Evolutionary conservation across 2,888 invertebrate species (phyloP).

Genomic region (Neocrepidodera transversa): DNA sequence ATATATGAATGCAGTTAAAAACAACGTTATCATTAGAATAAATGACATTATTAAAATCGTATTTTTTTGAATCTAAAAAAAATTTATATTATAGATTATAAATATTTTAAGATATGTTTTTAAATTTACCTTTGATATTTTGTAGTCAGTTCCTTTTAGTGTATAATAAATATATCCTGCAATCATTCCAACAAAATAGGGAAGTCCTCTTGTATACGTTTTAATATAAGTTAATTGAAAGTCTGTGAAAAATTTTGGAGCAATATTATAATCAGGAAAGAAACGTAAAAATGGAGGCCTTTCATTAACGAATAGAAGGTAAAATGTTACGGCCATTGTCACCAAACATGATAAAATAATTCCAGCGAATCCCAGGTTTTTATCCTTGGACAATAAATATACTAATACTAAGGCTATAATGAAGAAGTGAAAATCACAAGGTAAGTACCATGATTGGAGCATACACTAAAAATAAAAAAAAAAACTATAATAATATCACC

Average conservation of each 20-base stretch:
- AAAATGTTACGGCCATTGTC: slow-evolving; percentile 62
- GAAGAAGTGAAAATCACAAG: slow-evolving; percentile 75
- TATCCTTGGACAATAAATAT: slow-evolving; percentile 59
- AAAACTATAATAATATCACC: too few relatives aligned
- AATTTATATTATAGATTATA: too few relatives aligned
- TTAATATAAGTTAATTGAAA: slow-evolving; percentile 66
- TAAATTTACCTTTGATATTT: slow-evolving; percentile 55
- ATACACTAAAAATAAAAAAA: slow-evolving; percentile 65
- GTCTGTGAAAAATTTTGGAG: slow-evolving; percentile 62
- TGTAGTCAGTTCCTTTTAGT: slow-evolving; percentile 46
- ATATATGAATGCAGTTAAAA: slow-evolving; percentile 62
- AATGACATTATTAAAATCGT: slow-evolving; percentile 47
- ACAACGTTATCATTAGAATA: slow-evolving; percentile 57
- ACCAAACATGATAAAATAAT: slow-evolving; percentile 55
- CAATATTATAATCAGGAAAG: slow-evolving; percentile 64
- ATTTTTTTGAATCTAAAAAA: too few relatives aligned
- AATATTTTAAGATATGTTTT: too few relatives aligned
- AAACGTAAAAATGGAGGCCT: slow-evolving; percentile 65
- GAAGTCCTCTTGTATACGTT: slow-evolving; percentile 66
- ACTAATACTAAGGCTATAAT: slow-evolving; percentile 63
- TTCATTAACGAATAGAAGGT: slow-evolving; percentile 62
- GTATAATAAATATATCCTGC: slow-evolving; percentile 62
- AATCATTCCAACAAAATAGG: slow-evolving; percentile 67
- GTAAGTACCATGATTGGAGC: slow-evolving; percentile 72
- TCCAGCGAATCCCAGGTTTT: slow-evolving; percentile 56